These are phyloP conservation scores for Dasyornis broadbenti DNA, from an alignment of 2,113 vertebrate species.

Conservation along the genomic window DNA sequence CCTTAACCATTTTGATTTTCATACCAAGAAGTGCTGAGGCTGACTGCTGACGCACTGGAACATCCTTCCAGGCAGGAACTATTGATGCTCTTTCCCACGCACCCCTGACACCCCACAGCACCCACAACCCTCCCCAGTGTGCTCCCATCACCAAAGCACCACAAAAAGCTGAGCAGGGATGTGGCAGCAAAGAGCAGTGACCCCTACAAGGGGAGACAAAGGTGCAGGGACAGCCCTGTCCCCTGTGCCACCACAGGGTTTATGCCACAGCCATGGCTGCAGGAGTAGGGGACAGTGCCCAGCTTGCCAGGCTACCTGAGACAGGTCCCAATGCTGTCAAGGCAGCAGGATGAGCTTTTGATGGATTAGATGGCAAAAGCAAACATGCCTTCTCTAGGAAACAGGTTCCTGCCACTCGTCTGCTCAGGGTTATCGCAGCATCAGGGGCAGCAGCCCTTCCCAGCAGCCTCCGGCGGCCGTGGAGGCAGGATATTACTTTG, in stretches of 20 bases:
- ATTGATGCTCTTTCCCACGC: background rate
- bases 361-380: background rate
- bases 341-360: background rate
- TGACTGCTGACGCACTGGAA: accelerated
- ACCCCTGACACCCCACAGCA: background rate
- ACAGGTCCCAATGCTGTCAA: background rate
- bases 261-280: accelerated
- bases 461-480: background rate
- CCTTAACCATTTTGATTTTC: background rate
- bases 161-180: background rate
- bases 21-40: background rate
- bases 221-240: background rate
- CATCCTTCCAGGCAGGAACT: background rate
- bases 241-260: background rate
- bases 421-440: background rate
- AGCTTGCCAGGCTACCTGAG: background rate
- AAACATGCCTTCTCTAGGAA: slow-evolving; percentile 38
- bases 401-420: background rate
- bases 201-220: background rate
- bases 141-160: accelerated
- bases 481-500: slow-evolving; percentile 57
- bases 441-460: slow-evolving; percentile 4
- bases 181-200: background rate
- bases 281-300: background rate
- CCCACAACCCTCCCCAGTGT: background rate